Base-by-base conservation (phyloP, 2,888 invertebrate genomes). In the Drosophila neonasuta region DNA sequence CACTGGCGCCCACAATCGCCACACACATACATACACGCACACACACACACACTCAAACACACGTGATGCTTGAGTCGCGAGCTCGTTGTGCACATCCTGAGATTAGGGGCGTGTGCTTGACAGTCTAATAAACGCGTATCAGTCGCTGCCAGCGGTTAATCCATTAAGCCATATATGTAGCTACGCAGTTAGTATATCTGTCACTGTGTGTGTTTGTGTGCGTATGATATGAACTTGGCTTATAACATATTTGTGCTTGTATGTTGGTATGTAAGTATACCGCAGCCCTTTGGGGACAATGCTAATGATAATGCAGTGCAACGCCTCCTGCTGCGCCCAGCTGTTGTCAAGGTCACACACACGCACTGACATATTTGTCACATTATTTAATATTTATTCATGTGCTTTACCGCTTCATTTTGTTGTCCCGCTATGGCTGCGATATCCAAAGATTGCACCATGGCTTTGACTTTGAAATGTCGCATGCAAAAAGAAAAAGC, bases 401-500 rank as follows among this genome's bases (percentile, higher is more conserved):
- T 71, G 44, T 60, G 45, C 41, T 77, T 88, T 90, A 90, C 90
- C 90, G 83, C 81, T 74, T 90, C 90, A 79, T 80, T 85, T 62
- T 83, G 62, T 57, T 63, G 71, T 68, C 90, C 90, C 65, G 89
- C 81, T 72, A 90, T 89, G 62, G 89, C 88, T 66, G 90, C 82
- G 80, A 90, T 90, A 79, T 90, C 90, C 74, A 90, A 85, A 52
- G 90, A 86, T 77, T 90, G 90, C 73, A 90, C 91, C 90, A 91
- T 90, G 73, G 71, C 82, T 84, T 70, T 80, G 86, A 80, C 86
- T 80, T 80, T 86, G 80, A 80, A 81, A 76, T 86, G 85, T 84
- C 86, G 82, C 85, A 84, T 80, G 71, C 79, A 84, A 70, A 24
- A 24, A 24, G 24, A 24, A 24, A 24, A 70, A n/a, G 55, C 61